Conservation (phyloP, 2,797 vertebrate genomes). For the Lerista edwardsae region DNA sequence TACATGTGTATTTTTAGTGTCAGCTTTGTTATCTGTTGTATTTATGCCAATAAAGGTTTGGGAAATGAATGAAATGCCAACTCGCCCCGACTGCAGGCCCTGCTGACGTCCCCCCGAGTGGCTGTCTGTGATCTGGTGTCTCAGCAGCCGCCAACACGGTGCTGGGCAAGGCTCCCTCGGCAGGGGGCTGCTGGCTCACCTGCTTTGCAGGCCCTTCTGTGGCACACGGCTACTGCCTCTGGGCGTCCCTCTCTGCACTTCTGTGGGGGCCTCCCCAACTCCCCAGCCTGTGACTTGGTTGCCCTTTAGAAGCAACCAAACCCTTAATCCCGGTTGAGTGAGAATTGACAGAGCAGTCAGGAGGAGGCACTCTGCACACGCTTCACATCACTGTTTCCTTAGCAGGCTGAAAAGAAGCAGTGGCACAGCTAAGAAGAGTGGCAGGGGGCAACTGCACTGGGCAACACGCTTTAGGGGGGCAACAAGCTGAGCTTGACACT, state of each 20-base stretch:
- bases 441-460: too few species aligned
- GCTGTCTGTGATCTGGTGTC: constrained; percentile 65
- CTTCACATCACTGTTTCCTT: not conserved
- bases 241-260: not conserved
- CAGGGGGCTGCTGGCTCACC: not conserved
- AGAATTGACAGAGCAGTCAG: not conserved
- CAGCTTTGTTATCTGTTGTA: too few species aligned
- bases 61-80: too few species aligned
- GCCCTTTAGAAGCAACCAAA: not conserved
- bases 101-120: constrained; percentile 62
- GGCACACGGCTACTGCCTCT: too few species aligned
- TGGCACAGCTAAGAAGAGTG: too few species aligned
- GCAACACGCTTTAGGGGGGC: too few species aligned
- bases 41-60: too few species aligned
- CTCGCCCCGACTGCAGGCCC: constrained; percentile 67
- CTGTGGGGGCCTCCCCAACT: not conserved
- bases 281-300: not conserved
- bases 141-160: constrained; percentile 62
- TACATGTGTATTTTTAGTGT: too few species aligned
- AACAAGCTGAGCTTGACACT: too few species aligned
- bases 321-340: not conserved
- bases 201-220: not conserved
- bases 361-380: not conserved
- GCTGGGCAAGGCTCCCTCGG: constrained; percentile 6
- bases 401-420: not conserved